Conservation (phyloP, 2,888 invertebrate genomes). For the Gymnoscelis rufifasciata region DNA sequence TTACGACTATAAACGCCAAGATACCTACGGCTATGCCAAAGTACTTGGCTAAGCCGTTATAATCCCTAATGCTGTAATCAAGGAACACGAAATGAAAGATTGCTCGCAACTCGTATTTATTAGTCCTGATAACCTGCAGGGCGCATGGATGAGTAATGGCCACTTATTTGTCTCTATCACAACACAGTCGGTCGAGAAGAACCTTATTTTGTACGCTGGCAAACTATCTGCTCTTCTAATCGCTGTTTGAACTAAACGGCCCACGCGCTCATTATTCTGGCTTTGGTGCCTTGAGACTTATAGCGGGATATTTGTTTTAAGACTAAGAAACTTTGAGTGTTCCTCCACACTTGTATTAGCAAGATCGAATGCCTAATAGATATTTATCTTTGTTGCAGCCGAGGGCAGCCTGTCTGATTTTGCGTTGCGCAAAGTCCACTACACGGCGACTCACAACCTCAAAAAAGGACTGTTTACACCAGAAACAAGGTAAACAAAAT, state of each 20-base stretch:
- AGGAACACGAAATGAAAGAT: slow-evolving; percentile 44
- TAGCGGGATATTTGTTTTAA: slow-evolving; percentile 3
- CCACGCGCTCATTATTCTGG: slow-evolving; percentile 19
- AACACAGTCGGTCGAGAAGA: slow-evolving; percentile 33
- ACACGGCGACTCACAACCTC: slow-evolving; percentile 83
- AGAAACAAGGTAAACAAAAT: slow-evolving; percentile 77
- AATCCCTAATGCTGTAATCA: slow-evolving; percentile 40
- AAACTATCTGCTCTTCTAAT: slow-evolving; percentile 30
- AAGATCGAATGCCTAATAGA: too few species aligned
- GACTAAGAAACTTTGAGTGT: too few species aligned
- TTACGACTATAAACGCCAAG: slow-evolving; percentile 24
- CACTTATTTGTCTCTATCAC: slow-evolving; percentile 52
- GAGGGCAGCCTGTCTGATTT: slow-evolving; percentile 95
- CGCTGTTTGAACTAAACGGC: slow-evolving; percentile 19
- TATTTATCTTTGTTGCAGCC: slow-evolving; percentile 82
- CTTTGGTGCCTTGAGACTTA: slow-evolving; percentile 11
- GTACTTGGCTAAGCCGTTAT: slow-evolving; percentile 20
- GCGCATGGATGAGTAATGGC: slow-evolving; percentile 48
- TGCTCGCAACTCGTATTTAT: slow-evolving; percentile 37
- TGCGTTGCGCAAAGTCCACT: slow-evolving; percentile 88
- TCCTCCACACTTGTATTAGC: too few species aligned
- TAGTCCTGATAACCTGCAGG: slow-evolving; percentile 51
- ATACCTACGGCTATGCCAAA: slow-evolving; percentile 25
- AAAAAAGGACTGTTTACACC: slow-evolving; percentile 86
- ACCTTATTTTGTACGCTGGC: slow-evolving; percentile 31